These are phyloP conservation scores for Drosophila pseudoananassae DNA, from an alignment of 1,140 invertebrate species.

Conservation along the genomic window DNA sequence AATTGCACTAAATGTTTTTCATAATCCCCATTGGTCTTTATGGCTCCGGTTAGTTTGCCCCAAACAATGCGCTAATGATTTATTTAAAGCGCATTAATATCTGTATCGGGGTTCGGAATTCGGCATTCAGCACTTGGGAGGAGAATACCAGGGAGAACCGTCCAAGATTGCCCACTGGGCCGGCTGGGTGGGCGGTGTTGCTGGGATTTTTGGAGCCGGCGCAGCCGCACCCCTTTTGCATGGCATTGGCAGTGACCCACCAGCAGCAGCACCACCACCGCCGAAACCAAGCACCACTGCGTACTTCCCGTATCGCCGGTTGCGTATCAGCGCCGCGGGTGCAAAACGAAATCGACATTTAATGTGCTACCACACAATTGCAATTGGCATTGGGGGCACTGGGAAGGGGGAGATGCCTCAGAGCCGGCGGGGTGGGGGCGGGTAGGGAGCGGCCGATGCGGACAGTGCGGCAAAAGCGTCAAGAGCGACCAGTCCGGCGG, in stretches of 20 bases:
- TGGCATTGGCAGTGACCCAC: constrained; percentile 77
- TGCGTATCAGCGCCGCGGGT: constrained; percentile 76
- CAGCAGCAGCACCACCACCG: constrained; percentile 20
- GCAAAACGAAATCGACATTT: constrained; percentile 81
- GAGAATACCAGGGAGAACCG: constrained; percentile 10
- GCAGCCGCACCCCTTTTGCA: constrained; percentile 47
- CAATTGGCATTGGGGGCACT: constrained; percentile 14
- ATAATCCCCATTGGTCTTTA: constrained; percentile 19
- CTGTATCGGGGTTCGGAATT: constrained; percentile 36
- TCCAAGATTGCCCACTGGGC: constrained; percentile 71
- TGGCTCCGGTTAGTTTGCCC: constrained; percentile 27
- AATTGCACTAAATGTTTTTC: constrained; percentile 15
- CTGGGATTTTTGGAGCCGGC: constrained; percentile 30
- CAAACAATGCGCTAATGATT: constrained; percentile 72
- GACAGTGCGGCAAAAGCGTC: constrained; percentile 3
- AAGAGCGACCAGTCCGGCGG: constrained; percentile 10
- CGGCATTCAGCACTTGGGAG: constrained; percentile 33
- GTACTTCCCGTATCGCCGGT: constrained; percentile 66
- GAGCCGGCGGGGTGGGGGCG: neutral
- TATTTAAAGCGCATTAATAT: constrained; percentile 70
- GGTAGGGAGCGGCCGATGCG: constrained; percentile 1
- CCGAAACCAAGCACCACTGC: constrained; percentile 34
- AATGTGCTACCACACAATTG: constrained; percentile 77
- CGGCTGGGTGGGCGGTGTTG: constrained; percentile 67
- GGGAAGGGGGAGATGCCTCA: neutral